Percentiles rank a stretch among this genome's conserved stretches.
Evolutionary conservation across 1,140 invertebrate genomes (phyloP).

Genomic region (Trachymyrmex septentrionalis): DNA sequence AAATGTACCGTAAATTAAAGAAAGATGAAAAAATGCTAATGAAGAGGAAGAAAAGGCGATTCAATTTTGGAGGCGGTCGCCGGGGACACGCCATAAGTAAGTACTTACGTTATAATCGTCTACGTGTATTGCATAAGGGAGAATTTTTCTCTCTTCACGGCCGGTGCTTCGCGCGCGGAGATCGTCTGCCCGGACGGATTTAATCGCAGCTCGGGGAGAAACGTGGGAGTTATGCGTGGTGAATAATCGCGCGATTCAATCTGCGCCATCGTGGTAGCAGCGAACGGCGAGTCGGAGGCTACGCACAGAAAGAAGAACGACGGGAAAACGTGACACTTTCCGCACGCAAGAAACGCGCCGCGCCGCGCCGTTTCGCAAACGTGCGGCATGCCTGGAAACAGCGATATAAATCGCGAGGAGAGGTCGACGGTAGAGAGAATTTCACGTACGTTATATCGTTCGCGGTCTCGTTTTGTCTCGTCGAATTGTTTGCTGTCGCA

Average conservation of each 20-base stretch:
- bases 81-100: background rate
- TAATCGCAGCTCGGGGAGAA: conserved; percentile 63
- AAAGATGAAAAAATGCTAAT: no score
- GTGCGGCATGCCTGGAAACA: background rate
- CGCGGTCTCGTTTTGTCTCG: background rate
- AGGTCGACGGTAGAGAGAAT: background rate
- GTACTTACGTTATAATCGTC: background rate
- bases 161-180: conserved; percentile 48
- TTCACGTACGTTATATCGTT: background rate
- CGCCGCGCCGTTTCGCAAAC: conserved; percentile 34
- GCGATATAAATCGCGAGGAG: conserved; percentile 5
- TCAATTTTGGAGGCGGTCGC: background rate
- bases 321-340: conserved; percentile 59
- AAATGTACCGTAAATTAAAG: no score
- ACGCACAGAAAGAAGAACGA: background rate
- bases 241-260: conserved; percentile 71
- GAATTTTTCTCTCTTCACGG: conserved; percentile 70
- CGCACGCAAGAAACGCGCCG: conserved; percentile 21
- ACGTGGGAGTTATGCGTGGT: conserved; percentile 70
- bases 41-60: background rate
- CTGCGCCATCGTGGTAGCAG: conserved; percentile 17
- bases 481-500: background rate
- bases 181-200: conserved; percentile 61
- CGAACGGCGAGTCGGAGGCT: background rate
- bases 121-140: conserved; percentile 65